These are phyloP conservation scores for Nebria salina DNA, from an alignment of 2,888 invertebrate species.

Conservation along the genomic window DNA sequence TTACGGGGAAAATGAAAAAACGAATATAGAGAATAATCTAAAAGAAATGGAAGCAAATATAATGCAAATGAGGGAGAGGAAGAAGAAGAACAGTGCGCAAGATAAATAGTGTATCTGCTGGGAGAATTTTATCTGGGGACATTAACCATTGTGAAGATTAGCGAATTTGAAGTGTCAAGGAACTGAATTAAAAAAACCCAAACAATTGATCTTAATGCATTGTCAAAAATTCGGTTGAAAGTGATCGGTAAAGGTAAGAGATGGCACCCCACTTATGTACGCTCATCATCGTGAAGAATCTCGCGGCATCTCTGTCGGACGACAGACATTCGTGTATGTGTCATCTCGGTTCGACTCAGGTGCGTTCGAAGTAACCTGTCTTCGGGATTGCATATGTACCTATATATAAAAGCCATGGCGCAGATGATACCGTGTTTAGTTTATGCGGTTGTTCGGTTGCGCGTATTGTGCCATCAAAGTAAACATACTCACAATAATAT, in stretches of 20 bases:
- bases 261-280: not conserved
- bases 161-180: not conserved
- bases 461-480: slow-evolving; percentile 26
- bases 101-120: too few species aligned
- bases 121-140: not conserved
- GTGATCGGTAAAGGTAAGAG: not conserved
- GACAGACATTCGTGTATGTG: not conserved
- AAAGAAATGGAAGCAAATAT: too few species aligned
- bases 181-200: not conserved
- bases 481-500: not conserved
- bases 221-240: not conserved
- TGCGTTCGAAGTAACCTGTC: slow-evolving; percentile 14
- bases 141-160: not conserved
- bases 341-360: slow-evolving; percentile 18
- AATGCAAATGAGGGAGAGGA: too few species aligned
- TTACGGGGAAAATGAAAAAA: too few species aligned
- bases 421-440: slow-evolving; percentile 37
- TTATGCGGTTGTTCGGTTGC: slow-evolving; percentile 38
- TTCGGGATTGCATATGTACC: slow-evolving; percentile 16
- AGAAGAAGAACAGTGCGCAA: not conserved
- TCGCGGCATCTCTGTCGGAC: slow-evolving; percentile 1
- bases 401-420: slow-evolving; percentile 29
- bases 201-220: not conserved
- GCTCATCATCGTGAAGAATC: not conserved
- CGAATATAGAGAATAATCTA: too few species aligned